Evolutionary conservation across 2,888 invertebrate genomes (phyloP), one percentile per base, ranked within the genome.

Genomic region (Cepaea hortensis): DNA sequence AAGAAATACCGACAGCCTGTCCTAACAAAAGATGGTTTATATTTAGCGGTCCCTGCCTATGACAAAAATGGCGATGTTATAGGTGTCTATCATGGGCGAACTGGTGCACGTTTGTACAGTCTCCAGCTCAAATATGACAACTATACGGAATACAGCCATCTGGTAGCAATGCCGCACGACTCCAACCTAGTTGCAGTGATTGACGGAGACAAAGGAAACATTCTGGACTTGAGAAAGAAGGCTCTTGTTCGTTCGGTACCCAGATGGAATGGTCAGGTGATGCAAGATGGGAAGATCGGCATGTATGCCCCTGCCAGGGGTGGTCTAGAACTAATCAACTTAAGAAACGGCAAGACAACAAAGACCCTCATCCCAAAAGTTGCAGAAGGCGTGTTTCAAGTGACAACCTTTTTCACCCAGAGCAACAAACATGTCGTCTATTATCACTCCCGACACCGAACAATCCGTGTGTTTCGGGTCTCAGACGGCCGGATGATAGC

Each of bases 351-450:
- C 0, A 96, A 96, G 80, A 97, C 97, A 0, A 96, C 98, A 0
- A 97, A 97, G 94, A 98, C 97, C 0, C 97, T 98, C 90, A 98
- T 99, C 89, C 98, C 98, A 1, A 93, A 94, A 87, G 94, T 99
- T 0, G 98, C 99, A 0, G 99, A 99, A 94, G 99, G 99, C 0
- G 99, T 99, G 0, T 99, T 99, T 94, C 98, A 97, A 3, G 98
- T 99, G 48, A 98, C 98, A 90, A 91, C 92, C 5, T 96, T 97
- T 95, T 99, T 99, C 94, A 98, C 98, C 87, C 97, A 97, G 89
- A 98, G 97, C 3, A 98, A 99, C 91, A 97, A 98, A 92, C 98
- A 99, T 92, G 99, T 99, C 3, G 96, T 99, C 83, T 99, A 99
- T 93, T 99, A 99, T 93, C 99, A 99, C 94, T 99, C 98, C 90